phyloP scores from a whole-genome alignment of 2,113 vertebrate genomes.

The Ceyx melanurus region DNA sequence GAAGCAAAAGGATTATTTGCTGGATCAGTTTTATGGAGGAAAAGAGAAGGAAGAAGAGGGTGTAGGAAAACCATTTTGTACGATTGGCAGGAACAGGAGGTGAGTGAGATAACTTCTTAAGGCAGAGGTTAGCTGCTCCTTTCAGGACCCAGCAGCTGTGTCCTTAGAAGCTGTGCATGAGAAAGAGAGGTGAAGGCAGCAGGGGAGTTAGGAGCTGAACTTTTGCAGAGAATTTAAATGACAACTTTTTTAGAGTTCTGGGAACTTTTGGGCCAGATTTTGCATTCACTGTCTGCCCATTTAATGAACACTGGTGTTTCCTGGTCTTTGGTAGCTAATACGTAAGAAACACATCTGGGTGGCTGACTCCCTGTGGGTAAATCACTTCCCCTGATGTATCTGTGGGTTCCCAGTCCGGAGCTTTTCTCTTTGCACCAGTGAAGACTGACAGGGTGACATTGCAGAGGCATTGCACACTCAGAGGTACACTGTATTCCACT shows the following conservation, averaged over 20 bases:
- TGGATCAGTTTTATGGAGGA: constrained; percentile 3
- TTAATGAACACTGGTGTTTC: background rate
- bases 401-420: background rate
- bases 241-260: background rate
- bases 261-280: background rate
- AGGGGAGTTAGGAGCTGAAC: background rate
- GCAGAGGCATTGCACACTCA: background rate
- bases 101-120: background rate
- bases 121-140: background rate
- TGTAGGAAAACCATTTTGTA: background rate
- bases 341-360: background rate
- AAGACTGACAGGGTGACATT: background rate
- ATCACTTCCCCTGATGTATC: background rate
- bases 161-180: background rate
- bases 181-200: background rate
- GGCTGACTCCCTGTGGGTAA: background rate
- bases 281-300: background rate
- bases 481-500: background rate
- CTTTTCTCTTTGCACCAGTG: background rate
- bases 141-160: background rate
- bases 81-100: background rate
- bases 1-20: constrained; percentile 42
- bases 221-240: background rate
- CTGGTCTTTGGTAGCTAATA: background rate
- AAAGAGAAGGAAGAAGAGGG: background rate